Evolutionary conservation across 1,140 invertebrate genomes (phyloP).

Genomic region (Theocolax elegans): DNA sequence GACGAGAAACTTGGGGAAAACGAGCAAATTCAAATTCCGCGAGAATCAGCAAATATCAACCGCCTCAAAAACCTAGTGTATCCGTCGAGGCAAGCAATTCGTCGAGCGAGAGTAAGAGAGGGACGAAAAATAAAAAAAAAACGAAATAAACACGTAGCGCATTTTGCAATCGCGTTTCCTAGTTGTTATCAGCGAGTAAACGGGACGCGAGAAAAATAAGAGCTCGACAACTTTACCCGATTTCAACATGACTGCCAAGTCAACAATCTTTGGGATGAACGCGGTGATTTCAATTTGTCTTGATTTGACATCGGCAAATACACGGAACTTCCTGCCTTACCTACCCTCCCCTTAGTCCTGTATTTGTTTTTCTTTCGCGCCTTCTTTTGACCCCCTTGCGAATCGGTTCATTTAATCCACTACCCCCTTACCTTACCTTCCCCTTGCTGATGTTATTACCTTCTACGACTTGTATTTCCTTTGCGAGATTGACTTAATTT

Average conservation of each 20-base stretch:
- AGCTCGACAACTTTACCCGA: slow-evolving; percentile 20
- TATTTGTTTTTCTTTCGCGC: slow-evolving; percentile 54
- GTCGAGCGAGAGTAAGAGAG: slow-evolving; percentile 4
- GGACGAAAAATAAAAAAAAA: neutral
- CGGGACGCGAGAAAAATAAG: slow-evolving; percentile 13
- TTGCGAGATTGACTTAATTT: too few species aligned
- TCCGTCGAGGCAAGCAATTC: neutral
- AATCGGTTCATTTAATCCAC: slow-evolving; percentile 61
- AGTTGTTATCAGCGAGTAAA: neutral
- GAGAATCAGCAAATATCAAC: slow-evolving; percentile 14
- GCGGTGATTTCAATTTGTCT: slow-evolving; percentile 64
- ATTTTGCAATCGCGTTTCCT: slow-evolving; percentile 16
- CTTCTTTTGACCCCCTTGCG: slow-evolving; percentile 38
- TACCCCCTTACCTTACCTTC: slow-evolving; percentile 15
- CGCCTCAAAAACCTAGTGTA: neutral
- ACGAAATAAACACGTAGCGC: slow-evolving; percentile 8
- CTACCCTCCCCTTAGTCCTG: neutral
- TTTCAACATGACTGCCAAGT: slow-evolving; percentile 46
- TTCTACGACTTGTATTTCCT: too few species aligned
- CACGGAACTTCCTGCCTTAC: neutral
- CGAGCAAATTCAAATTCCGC: neutral
- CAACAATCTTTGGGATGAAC: slow-evolving; percentile 46
- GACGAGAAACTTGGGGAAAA: too few species aligned
- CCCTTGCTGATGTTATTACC: neutral
- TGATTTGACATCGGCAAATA: slow-evolving; percentile 65